These are phyloP conservation scores for Hypocryptadius cinnamomeus DNA, from an alignment of 2,113 vertebrate species.

Conservation along the genomic window DNA sequence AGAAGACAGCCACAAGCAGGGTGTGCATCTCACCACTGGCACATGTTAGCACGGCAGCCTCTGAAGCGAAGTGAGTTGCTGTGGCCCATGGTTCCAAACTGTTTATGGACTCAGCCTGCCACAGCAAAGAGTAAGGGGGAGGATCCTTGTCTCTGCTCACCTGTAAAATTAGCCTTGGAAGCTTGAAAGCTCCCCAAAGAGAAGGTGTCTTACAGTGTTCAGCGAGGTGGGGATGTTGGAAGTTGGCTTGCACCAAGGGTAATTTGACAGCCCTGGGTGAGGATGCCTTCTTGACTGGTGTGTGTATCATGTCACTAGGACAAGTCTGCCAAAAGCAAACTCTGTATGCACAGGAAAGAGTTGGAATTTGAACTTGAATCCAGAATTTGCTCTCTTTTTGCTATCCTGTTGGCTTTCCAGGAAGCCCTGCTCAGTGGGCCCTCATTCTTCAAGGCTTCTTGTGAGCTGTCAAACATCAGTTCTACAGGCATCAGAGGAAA, in stretches of 20 bases:
- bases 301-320: background rate
- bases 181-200: background rate
- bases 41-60: background rate
- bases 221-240: background rate
- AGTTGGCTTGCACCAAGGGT: rapidly evolving
- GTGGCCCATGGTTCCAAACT: background rate
- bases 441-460: background rate
- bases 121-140: background rate
- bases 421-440: background rate
- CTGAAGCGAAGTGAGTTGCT: background rate
- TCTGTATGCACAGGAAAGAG: background rate
- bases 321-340: background rate
- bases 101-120: background rate
- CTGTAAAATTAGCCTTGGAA: background rate
- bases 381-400: background rate
- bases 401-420: background rate
- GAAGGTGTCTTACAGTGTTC: background rate
- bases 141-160: background rate
- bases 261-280: background rate
- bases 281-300: background rate
- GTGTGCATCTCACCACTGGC: background rate
- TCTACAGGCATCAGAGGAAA: background rate
- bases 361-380: background rate
- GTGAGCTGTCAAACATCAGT: background rate
- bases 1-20: background rate